Evolutionary conservation across 2,113 vertebrate species (phyloP).

Genomic region (Nanorana parkeri): DNA sequence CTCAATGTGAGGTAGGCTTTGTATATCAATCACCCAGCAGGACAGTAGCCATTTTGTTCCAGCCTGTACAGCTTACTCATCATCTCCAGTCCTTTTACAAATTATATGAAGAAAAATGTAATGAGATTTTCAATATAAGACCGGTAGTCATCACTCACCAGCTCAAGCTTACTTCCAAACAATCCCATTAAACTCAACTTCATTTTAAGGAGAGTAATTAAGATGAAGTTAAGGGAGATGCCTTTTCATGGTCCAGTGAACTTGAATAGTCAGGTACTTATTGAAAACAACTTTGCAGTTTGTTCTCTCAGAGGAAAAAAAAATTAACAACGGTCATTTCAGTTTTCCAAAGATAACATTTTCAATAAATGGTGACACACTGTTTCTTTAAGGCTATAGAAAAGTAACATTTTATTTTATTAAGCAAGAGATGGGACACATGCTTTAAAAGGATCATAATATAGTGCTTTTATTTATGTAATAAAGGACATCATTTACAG

Average conservation of each 20-base stretch:
- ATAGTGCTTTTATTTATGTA: neutral
- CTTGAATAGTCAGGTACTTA: slow-evolving; percentile 48
- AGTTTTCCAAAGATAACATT: slow-evolving; percentile 44
- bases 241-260: slow-evolving; percentile 32
- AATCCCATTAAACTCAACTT: slow-evolving; percentile 43
- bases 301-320: slow-evolving; percentile 13
- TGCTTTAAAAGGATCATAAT: neutral
- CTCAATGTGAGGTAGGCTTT: slow-evolving; percentile 15
- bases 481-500: slow-evolving; percentile 44
- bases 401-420: slow-evolving; percentile 24
- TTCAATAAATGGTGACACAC: slow-evolving; percentile 24
- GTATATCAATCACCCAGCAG: neutral
- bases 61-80: neutral
- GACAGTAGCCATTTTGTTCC: slow-evolving; percentile 10
- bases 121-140: slow-evolving; percentile 39
- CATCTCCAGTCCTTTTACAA: slow-evolving; percentile 28
- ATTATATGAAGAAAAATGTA: slow-evolving; percentile 40
- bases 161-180: slow-evolving; percentile 24
- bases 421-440: neutral
- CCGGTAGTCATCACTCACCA: slow-evolving; percentile 46
- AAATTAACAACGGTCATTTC: slow-evolving; percentile 25
- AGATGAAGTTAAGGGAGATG: slow-evolving; percentile 40
- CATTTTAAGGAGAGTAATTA: slow-evolving; percentile 52
- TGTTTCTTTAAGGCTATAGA: slow-evolving; percentile 30
- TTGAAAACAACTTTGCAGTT: slow-evolving; percentile 38